These are phyloP conservation scores for Nemoura dubitans DNA, from an alignment of 2,888 invertebrate species.

Conservation along the genomic window DNA sequence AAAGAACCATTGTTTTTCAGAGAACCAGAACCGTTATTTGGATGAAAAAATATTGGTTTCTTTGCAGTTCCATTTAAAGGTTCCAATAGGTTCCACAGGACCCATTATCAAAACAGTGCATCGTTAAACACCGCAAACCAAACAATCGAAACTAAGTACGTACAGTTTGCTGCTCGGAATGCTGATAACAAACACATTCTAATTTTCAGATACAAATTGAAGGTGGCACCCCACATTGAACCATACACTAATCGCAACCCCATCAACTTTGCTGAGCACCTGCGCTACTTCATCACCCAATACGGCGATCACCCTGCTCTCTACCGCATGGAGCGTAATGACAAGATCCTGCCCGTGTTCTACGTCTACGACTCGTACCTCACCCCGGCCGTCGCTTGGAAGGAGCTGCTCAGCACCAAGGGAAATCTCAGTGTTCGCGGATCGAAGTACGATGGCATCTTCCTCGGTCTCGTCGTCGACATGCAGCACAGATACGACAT, in stretches of 20 bases:
- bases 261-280: slow-evolving; percentile 62
- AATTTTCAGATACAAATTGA: slow-evolving; percentile 58
- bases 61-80: too few species aligned
- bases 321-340: slow-evolving; percentile 59
- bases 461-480: slow-evolving; percentile 68
- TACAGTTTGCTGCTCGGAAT: too few species aligned
- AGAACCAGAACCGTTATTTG: too few species aligned
- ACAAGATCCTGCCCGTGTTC: slow-evolving; percentile 65
- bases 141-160: too few species aligned
- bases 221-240: slow-evolving; percentile 69
- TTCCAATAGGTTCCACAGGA: too few species aligned
- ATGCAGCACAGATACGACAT: slow-evolving; percentile 64
- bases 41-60: too few species aligned
- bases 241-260: slow-evolving; percentile 66
- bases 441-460: slow-evolving; percentile 66
- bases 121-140: too few species aligned
- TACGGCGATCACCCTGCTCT: slow-evolving; percentile 67
- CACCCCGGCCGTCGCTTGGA: slow-evolving; percentile 65
- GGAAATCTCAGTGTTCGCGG: slow-evolving; percentile 64
- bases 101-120: too few species aligned
- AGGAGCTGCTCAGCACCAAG: slow-evolving; percentile 60
- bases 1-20: too few species aligned
- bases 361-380: slow-evolving; percentile 74
- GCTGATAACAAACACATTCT: too few species aligned
- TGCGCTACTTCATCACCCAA: slow-evolving; percentile 60